Base-by-base conservation (phyloP, 2,113 vertebrate species). In the Steatornis caripensis region DNA sequence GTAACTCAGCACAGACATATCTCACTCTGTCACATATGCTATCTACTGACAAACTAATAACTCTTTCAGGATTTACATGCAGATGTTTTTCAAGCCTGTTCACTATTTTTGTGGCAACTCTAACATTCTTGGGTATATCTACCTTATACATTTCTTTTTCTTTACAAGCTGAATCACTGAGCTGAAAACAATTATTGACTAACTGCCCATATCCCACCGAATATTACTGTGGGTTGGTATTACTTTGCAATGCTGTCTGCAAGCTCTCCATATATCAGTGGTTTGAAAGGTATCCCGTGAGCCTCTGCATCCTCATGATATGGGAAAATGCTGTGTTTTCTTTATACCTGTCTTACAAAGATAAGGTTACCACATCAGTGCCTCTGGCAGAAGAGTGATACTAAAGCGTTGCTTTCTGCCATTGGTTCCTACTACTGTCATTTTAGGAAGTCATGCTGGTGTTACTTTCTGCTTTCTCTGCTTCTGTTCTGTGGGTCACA, bases 31-130 rank as follows among this genome's bases (percentile, higher is more conserved):
- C 95, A 93, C 58, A 70, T 64, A 69, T 0, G 0, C n/a, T 80
- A 54, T 82, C 62, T 86, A 41, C 66, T 93, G 66, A 69, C 79
- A 85, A 97, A 95, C 90, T 84, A 95, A 79, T 93, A 94, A 74
- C 68, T 39, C 71, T 95, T 95, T 65, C 71, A 93, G 85, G 71
- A 86, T 84, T 84, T 93, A 90, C 94, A 93, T 72, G 72, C 54
- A 51, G 64, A 54, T 81, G 27, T 65, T 90, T 92, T 79, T 90
- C 62, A 84, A 88, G 29, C 13, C 62, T 37, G 20, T 51, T 89
- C 51, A 21, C 46, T 88, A 12, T 84, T 86, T 90, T 49, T n/a
- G 54, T 6, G 4, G 88, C 41, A 90, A 43, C 9, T 79, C 7
- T 90, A 68, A 64, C 34, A 39, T 71, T 89, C 61, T 66, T 76